Conservation (phyloP, 2,797 vertebrate genomes). For the Paguma larvata region DNA sequence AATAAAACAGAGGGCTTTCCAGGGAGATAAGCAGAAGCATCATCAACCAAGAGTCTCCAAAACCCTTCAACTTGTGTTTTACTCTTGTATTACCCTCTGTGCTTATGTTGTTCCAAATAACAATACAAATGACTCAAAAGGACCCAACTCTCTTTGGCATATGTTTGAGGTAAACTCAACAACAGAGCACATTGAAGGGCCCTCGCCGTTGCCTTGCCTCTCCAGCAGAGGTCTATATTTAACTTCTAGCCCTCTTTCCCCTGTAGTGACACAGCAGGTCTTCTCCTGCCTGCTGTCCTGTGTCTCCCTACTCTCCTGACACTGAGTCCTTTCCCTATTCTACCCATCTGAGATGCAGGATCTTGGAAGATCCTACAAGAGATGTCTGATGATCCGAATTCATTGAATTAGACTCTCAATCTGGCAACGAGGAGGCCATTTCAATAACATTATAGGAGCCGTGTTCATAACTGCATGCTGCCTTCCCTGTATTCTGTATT, state of each 20-base stretch:
- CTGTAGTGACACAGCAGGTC: no score
- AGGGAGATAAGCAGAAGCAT: not conserved
- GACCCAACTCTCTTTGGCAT: not conserved
- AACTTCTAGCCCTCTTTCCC: not conserved
- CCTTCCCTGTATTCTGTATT: not conserved
- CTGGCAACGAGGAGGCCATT: not conserved
- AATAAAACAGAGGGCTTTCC: not conserved
- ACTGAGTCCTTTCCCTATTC: not conserved
- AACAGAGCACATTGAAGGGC: accelerated
- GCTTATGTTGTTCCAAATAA: not conserved
- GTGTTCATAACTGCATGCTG: not conserved
- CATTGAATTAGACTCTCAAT: not conserved
- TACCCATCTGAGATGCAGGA: not conserved
- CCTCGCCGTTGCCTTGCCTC: not conserved
- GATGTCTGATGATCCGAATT: not conserved
- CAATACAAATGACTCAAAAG: not conserved
- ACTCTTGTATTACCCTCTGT: no score
- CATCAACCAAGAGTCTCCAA: not conserved
- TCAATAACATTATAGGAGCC: not conserved
- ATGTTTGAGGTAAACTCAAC: not conserved
- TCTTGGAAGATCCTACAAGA: not conserved
- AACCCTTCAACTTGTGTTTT: not conserved
- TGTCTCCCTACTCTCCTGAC: not conserved
- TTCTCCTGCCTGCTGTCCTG: not conserved
- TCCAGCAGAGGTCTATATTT: accelerated